A percentile compares a stretch with the other conserved stretches of the same genome.
These are phyloP conservation scores for Sciurus vulgaris DNA, from an alignment of 2,797 vertebrate species.

Conservation along the genomic window DNA sequence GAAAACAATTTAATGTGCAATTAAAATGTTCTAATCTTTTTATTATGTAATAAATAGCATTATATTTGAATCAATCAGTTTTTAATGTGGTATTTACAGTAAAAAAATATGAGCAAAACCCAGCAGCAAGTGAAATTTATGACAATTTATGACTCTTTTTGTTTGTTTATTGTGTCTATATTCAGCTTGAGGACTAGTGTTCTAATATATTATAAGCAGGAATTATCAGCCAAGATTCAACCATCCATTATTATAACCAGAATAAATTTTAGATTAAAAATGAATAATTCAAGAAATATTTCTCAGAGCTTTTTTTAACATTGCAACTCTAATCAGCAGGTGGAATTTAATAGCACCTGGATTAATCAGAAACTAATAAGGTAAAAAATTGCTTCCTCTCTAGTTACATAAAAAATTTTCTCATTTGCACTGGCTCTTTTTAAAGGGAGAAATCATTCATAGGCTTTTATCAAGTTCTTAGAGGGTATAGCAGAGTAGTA, in stretches of 20 bases:
- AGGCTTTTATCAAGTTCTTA: background rate
- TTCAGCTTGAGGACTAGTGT: background rate
- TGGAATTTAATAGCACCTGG: conserved; percentile 46
- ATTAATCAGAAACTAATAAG: conserved; percentile 66
- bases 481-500: background rate
- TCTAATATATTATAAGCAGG: conserved; percentile 1
- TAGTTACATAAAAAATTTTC: background rate
- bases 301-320: conserved; percentile 26
- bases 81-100: background rate
- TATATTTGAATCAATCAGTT: conserved; percentile 48
- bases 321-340: conserved; percentile 21
- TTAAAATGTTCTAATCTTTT: conserved; percentile 39
- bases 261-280: conserved; percentile 54
- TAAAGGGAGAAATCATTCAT: conserved; percentile 3
- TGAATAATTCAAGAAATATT: conserved; percentile 61
- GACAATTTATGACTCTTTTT: background rate
- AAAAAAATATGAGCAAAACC: conserved; percentile 24
- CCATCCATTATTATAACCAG: background rate
- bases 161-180: background rate
- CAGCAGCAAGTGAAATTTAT: background rate
- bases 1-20: background rate
- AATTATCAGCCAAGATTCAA: background rate
- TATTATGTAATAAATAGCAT: background rate
- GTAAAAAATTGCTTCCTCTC: conserved; percentile 61
- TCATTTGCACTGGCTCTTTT: conserved; percentile 38